phyloP scores from a whole-genome alignment of 2,113 vertebrate genomes.

The Pangasianodon gigas region DNA sequence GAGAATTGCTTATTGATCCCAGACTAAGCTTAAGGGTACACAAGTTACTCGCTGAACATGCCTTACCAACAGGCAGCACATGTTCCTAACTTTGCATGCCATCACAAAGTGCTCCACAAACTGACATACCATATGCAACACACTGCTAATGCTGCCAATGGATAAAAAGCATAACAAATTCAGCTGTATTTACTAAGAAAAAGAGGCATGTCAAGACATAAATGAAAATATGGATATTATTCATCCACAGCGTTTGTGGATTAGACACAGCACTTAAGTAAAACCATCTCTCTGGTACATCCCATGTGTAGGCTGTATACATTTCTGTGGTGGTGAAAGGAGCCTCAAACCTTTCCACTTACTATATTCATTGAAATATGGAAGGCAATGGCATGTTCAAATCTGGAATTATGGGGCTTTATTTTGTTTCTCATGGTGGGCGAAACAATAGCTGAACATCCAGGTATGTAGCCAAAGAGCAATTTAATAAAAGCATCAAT shows the following conservation, averaged over 20 bases:
- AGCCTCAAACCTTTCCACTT: conserved; percentile 22
- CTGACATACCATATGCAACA: conserved; percentile 49
- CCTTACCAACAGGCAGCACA: conserved; percentile 28
- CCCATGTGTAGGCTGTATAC: neutral
- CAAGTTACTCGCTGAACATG: neutral
- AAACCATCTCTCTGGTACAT: conserved; percentile 57
- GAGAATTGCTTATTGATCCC: conserved; percentile 3
- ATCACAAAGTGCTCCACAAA: conserved; percentile 11
- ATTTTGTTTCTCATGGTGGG: conserved; percentile 41
- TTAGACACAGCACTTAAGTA: conserved; percentile 63
- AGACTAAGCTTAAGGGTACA: neutral
- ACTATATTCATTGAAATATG: conserved; percentile 37
- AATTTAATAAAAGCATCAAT: conserved; percentile 20
- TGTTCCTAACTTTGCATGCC: conserved; percentile 39
- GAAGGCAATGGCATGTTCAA: conserved; percentile 24
- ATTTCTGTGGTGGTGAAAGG: conserved; percentile 18
- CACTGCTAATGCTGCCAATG: conserved; percentile 9
- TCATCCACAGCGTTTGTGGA: conserved; percentile 51
- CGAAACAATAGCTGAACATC: conserved; percentile 26
- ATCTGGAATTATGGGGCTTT: conserved; percentile 30
- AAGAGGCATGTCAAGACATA: conserved; percentile 42
- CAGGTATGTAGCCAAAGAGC: conserved; percentile 25
- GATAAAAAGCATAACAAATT: conserved; percentile 42
- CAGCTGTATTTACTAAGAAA: conserved; percentile 59
- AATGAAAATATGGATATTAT: conserved; percentile 56